Percentiles rank a stretch among this genome's conserved stretches.
phyloP scores from a whole-genome alignment of 2,113 vertebrate genomes.

The Sprattus sprattus region DNA sequence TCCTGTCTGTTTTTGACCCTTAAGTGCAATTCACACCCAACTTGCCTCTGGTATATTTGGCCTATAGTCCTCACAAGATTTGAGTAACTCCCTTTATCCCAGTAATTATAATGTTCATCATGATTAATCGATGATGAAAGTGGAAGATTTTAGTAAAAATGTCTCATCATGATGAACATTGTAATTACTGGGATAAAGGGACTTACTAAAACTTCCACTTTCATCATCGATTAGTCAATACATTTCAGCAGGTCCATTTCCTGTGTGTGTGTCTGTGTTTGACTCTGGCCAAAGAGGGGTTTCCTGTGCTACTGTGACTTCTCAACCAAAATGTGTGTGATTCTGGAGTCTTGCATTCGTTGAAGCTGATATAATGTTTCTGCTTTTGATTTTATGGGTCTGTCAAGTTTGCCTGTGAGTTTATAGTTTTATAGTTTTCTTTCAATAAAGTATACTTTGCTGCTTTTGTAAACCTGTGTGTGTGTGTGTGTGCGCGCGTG shows the following conservation, averaged over 20 bases:
- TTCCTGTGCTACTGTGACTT: not conserved
- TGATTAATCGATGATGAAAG: no score
- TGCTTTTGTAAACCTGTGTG: not conserved
- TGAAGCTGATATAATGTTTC: not conserved
- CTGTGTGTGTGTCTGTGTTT: not conserved
- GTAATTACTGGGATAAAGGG: no score
- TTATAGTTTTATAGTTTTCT: not conserved
- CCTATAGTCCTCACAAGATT: not conserved
- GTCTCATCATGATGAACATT: no score
- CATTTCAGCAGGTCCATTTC: not conserved
- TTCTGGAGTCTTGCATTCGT: not conserved
- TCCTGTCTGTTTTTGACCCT: not conserved
- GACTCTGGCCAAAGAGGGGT: not conserved
- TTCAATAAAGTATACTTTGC: slow-evolving; percentile 7
- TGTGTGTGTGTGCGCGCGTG: no score
- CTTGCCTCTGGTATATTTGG: not conserved
- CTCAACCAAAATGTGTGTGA: not conserved
- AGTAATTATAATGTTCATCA: not conserved
- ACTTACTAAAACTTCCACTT: no score
- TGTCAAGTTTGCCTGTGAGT: not conserved
- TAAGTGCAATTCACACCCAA: not conserved
- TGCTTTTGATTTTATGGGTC: not conserved
- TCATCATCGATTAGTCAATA: not conserved
- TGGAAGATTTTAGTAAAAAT: no score
- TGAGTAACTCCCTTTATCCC: not conserved